Conservation (phyloP, 2,888 invertebrate genomes). For the Eupsilia transversa region DNA sequence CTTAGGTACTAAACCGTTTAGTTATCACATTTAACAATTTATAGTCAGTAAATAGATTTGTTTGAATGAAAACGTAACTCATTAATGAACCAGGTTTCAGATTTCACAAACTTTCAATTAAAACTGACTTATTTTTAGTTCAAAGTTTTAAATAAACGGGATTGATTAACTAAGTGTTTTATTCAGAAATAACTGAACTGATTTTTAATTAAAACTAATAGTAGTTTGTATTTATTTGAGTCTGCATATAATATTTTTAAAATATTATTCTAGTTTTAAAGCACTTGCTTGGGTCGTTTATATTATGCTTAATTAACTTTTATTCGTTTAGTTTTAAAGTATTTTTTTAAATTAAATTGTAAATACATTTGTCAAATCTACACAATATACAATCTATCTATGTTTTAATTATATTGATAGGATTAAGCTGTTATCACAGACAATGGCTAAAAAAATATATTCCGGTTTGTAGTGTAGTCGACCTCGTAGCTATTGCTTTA, state of each 20-base stretch:
- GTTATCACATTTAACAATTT: no score
- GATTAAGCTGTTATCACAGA: not conserved
- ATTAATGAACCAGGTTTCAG: not conserved
- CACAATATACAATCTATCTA: no score
- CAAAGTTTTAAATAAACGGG: not conserved
- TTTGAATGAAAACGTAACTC: constrained; percentile 11
- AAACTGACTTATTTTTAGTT: not conserved
- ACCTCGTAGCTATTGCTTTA: no score
- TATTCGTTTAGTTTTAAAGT: not conserved
- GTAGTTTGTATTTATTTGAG: no score
- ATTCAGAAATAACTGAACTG: not conserved
- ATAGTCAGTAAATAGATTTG: not conserved
- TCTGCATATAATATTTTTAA: not conserved
- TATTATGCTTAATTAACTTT: not conserved
- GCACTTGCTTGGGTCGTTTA: not conserved
- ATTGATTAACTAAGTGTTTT: not conserved
- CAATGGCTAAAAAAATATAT: not conserved
- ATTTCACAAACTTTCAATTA: not conserved
- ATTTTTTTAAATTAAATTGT: no score
- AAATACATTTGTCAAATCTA: no score
- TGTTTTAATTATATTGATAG: not conserved
- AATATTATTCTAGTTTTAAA: not conserved
- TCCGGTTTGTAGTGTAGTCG: not conserved
- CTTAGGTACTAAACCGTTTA: no score
- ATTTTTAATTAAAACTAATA: no score